A percentile compares a stretch with the other conserved stretches of the same genome.
Evolutionary conservation across 2,113 vertebrate species (phyloP).

Genomic region (Thalassoma bifasciatum): DNA sequence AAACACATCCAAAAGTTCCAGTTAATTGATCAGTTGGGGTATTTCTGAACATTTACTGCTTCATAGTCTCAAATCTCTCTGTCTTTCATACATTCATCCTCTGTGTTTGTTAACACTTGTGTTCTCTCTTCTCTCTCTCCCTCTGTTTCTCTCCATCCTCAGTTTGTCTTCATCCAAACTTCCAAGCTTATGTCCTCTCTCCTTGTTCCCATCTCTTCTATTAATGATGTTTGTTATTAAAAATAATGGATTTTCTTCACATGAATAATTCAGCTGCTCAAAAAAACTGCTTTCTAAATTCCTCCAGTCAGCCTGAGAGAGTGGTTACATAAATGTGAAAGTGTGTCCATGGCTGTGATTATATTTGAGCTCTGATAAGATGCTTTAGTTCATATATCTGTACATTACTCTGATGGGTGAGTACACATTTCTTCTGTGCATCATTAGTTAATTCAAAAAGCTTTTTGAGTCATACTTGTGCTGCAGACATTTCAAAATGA

Average conservation of each 20-base stretch:
- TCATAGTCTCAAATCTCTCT: background rate
- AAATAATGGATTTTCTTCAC: constrained; percentile 14
- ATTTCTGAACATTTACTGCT: background rate
- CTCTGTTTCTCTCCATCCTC: constrained; percentile 19
- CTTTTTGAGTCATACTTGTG: background rate
- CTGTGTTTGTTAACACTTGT: constrained; percentile 2
- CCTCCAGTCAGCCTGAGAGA: background rate
- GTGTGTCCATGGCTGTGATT: background rate
- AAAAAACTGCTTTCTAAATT: background rate
- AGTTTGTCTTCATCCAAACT: constrained; percentile 17
- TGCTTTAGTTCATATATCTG: background rate
- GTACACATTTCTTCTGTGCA: background rate
- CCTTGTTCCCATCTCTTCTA: constrained; percentile 18
- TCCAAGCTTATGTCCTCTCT: constrained; percentile 8
- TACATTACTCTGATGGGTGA: background rate
- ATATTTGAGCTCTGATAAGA: background rate
- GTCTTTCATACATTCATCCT: background rate
- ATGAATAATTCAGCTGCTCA: constrained; percentile 1
- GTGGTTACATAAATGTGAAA: background rate
- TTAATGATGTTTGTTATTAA: constrained; percentile 31
- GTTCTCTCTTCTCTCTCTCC: background rate
- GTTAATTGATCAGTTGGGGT: background rate
- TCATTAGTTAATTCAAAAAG: background rate
- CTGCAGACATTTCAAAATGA: background rate
- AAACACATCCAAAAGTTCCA: background rate